phyloP scores from a whole-genome alignment of 2,888 invertebrate species.

The Acanthopleura granulata region DNA sequence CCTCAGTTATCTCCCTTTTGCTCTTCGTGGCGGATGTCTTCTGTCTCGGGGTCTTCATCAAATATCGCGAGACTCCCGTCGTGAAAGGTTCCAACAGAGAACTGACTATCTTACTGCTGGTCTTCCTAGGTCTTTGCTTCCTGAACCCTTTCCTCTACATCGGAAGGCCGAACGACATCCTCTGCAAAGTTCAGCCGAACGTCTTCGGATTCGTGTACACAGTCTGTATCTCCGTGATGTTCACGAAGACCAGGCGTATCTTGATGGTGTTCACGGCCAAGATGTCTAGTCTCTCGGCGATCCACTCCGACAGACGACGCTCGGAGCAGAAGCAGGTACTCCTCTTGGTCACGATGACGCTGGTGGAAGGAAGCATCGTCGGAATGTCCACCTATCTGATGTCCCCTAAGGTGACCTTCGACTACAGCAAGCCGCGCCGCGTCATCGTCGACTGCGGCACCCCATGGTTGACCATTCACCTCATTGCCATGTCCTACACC shows the following conservation, averaged over 20 bases:
- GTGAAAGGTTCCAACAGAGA: slow-evolving; percentile 21
- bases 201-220: slow-evolving; percentile 21
- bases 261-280: slow-evolving; percentile 20
- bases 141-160: slow-evolving; percentile 20
- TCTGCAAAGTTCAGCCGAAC: slow-evolving; percentile 19
- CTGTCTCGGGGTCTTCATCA: slow-evolving; percentile 11
- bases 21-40: slow-evolving; percentile 14
- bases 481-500: slow-evolving; percentile 20
- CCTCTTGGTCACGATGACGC: background rate
- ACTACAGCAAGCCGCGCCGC: background rate
- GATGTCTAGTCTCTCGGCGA: background rate
- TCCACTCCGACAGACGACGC: background rate
- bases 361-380: background rate
- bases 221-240: slow-evolving; percentile 19
- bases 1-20: background rate
- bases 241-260: slow-evolving; percentile 18
- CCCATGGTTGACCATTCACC: slow-evolving; percentile 12
- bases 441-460: slow-evolving; percentile 12
- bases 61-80: slow-evolving; percentile 21
- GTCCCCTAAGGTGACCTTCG: slow-evolving; percentile 5
- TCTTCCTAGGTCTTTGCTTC: slow-evolving; percentile 10
- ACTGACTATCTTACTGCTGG: background rate
- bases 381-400: background rate
- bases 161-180: slow-evolving; percentile 5
- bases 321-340: slow-evolving; percentile 16